Conservation (phyloP, 2,888 invertebrate species). For the Adela reaumurella region DNA sequence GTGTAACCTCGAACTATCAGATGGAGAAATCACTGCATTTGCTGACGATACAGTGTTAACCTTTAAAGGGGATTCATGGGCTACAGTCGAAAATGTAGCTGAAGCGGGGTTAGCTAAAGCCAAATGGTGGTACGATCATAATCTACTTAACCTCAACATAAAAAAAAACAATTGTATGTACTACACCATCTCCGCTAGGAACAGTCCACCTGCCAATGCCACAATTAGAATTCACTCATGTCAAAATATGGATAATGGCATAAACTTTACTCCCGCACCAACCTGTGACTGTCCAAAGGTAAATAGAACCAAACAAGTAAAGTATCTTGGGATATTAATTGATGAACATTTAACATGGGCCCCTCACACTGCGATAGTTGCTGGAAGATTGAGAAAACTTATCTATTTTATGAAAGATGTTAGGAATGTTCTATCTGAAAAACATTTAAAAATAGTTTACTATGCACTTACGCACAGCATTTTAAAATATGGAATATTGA, state of each 20-base stretch:
- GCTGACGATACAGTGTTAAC: neutral
- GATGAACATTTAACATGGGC: neutral
- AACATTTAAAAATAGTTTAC: neutral
- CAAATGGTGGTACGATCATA: neutral
- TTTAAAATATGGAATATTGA: neutral
- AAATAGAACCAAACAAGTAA: neutral
- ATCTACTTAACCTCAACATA: neutral
- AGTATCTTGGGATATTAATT: neutral
- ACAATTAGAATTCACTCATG: no score
- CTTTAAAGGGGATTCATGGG: neutral
- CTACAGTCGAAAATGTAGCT: neutral
- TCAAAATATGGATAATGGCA: no score
- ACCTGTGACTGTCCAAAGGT: no score
- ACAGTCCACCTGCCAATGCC: no score
- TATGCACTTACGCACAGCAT: neutral
- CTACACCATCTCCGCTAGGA: neutral
- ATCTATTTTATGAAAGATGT: neutral
- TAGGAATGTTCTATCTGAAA: neutral
- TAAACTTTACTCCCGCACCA: no score
- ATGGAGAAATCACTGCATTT: neutral
- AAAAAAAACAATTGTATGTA: neutral
- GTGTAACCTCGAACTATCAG: neutral
- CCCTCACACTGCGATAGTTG: neutral
- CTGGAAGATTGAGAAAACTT: neutral
- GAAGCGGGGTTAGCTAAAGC: neutral